Evolutionary conservation across 1,140 invertebrate species (phyloP), one percentile per base, ranked within the genome.

Genomic region (Conus betulinus): DNA sequence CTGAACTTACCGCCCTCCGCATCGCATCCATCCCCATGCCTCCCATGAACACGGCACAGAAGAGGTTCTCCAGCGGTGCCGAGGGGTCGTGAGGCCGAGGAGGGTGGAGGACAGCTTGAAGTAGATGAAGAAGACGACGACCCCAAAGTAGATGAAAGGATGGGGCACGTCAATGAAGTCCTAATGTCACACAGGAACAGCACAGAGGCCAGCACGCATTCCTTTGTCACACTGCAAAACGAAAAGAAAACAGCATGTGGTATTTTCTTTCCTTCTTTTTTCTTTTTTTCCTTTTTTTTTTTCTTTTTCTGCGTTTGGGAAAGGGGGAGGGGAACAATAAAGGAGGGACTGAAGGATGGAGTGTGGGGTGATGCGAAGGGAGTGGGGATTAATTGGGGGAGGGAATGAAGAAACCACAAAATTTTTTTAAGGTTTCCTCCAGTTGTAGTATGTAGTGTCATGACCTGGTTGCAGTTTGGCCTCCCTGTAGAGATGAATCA

Each of bases 101-200:
- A 99, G 95, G 91, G 99, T 97, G 11, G 98, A 99, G 13, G 98
- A 99, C 52, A 99, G 94, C 97, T 99, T 99, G 96, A 99, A 99
- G 96, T 99, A 99, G 23, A 99, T 98, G 94, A 99, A 99, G 97
- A 99, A 99, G 91, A 99, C 98, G n/a, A 99, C 98, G 91, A 99
- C 98, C 90, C 98, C 98, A 94, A 99, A 99, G 96, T 99, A 99
- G 81, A 99, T 98, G 5, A 99, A 96, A 79, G 98, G 97, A 95
- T 99, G 99, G 27, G 99, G 99, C 52, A 98, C 98, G 27, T 98
- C 98, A 92, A 99, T 99, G 92, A 98, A 96, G 94, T 99, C 98
- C 96, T 99, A 94, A 98, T 99, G 95, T 99, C 99, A 92, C 99
- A 94, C 57, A 99, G 97, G 95, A 99, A 99, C 91, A 99, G 98